Conservation (phyloP, 2,113 vertebrate genomes). For the Salvelinus alpinus region DNA sequence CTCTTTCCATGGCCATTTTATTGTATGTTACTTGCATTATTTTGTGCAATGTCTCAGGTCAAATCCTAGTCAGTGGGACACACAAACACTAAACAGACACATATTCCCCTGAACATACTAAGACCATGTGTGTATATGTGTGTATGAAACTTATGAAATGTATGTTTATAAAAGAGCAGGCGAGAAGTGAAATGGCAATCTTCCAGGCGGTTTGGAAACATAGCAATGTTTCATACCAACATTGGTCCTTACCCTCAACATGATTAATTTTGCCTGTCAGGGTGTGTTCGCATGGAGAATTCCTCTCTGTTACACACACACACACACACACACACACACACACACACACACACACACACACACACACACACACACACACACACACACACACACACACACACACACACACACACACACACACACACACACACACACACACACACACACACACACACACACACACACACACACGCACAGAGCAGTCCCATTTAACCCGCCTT, state of each 20-base stretch:
- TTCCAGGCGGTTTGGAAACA: slow-evolving; percentile 46
- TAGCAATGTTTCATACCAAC: slow-evolving; percentile 47
- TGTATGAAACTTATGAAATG: neutral
- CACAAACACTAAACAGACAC: slow-evolving; percentile 35
- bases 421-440: no score
- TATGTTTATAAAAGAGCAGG: slow-evolving; percentile 58
- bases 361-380: neutral
- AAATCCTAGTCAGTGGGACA: neutral
- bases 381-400: neutral
- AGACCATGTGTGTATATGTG: slow-evolving; percentile 34
- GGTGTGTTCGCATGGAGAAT: slow-evolving; percentile 52
- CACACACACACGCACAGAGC: neutral
- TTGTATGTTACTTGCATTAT: slow-evolving; percentile 3
- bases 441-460: slow-evolving; percentile 17
- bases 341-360: no score
- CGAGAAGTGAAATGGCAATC: slow-evolving; percentile 56
- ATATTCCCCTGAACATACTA: slow-evolving; percentile 49
- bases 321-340: no score
- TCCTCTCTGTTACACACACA: slow-evolving; percentile 31
- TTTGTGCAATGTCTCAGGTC: slow-evolving; percentile 2
- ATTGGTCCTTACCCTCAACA: slow-evolving; percentile 22
- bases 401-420: no score
- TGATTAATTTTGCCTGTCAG: slow-evolving; percentile 71
- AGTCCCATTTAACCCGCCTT: slow-evolving; percentile 48
- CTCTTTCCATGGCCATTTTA: neutral